Percentiles rank a stretch among this genome's conserved stretches.
These are phyloP conservation scores for Leptothorax acervorum DNA, from an alignment of 2,888 invertebrate species.

Conservation along the genomic window DNA sequence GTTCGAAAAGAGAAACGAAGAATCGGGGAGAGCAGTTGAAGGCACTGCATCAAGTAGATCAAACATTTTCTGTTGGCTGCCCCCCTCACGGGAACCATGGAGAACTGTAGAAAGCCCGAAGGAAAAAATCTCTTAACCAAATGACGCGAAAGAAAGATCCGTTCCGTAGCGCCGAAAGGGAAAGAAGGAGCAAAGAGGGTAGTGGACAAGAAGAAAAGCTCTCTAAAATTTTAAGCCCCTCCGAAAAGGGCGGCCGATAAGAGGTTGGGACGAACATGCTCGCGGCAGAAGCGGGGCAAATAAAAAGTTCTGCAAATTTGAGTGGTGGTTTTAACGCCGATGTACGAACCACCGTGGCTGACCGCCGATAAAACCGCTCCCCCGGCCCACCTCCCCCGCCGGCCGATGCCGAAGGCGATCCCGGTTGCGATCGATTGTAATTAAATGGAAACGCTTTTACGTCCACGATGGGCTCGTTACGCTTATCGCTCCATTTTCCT, in stretches of 20 bases:
- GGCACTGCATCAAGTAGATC: conserved; percentile 70
- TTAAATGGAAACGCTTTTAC: conserved; percentile 79
- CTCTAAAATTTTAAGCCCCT: conserved; percentile 63
- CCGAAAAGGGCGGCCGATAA: conserved; percentile 44
- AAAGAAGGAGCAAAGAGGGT: neutral
- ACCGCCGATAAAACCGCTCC: conserved; percentile 76
- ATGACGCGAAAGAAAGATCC: conserved; percentile 59
- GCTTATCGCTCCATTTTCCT: conserved; percentile 38
- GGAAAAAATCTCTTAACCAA: conserved; percentile 67
- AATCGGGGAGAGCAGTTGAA: conserved; percentile 56
- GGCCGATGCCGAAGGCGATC: conserved; percentile 74
- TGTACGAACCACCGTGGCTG: conserved; percentile 69
- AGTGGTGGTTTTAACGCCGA: conserved; percentile 77
- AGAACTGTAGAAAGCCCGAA: neutral
- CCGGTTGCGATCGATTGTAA: conserved; percentile 79
- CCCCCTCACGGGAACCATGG: neutral
- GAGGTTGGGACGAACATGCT: conserved; percentile 33
- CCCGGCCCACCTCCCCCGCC: conserved; percentile 58
- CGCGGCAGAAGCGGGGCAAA: conserved; percentile 63
- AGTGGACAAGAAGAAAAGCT: conserved; percentile 28
- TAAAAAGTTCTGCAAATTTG: conserved; percentile 80
- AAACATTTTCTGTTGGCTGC: conserved; percentile 65
- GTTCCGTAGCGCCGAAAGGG: neutral
- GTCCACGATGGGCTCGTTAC: conserved; percentile 52
- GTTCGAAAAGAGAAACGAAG: conserved; percentile 61